Base-by-base conservation (phyloP, 2,113 vertebrate species). In the Tupaia chinensis region DNA sequence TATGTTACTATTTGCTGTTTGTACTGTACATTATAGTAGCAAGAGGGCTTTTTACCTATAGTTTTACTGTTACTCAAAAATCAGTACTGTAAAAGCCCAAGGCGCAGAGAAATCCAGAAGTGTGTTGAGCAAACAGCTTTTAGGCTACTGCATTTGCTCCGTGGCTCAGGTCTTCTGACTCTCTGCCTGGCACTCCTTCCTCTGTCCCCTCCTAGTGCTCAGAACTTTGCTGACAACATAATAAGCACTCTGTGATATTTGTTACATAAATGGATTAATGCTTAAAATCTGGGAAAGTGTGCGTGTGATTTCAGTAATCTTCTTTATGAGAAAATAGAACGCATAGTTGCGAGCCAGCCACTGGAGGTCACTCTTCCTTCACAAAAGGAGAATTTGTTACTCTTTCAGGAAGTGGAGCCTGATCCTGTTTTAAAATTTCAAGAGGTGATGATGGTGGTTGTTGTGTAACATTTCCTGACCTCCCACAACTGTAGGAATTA, bases 291-390 rank as follows among this genome's bases (percentile, higher is more conserved):
- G 63, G 72, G 53, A 66, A 88, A 69, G 17, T 20, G 23, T 20
- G 61, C 12, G 14, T 9, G 1, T 11, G 7, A 16, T 44, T 73
- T 32, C 54, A 84, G 8, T 54, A 23, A 54, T 68, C 72, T 32
- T 11, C 68, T 25, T 44, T 27, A 54, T 5, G 78, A 68, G 73
- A 53, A 91, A 97, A 80, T 82, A 23, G 22, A 14, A 83, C 74
- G 66, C 14, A 81, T 29, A 54, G 84, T 27, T 23, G 0, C 5
- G 32, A 58, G 1, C 9, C 1, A 60, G 79, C 98, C 98, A 98
- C 98, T 93, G 74, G 98, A 98, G 97, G 98, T 90, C 98, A 77
- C 13, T 79, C 16, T 95, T 83, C 66, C 87, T 97, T 96, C 97
- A 98, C 0, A 56, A 65, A 94, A 93, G 60, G 14, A 96, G 63